phyloP scores from a whole-genome alignment of 2,888 invertebrate genomes.

The Tridacna gigas region DNA sequence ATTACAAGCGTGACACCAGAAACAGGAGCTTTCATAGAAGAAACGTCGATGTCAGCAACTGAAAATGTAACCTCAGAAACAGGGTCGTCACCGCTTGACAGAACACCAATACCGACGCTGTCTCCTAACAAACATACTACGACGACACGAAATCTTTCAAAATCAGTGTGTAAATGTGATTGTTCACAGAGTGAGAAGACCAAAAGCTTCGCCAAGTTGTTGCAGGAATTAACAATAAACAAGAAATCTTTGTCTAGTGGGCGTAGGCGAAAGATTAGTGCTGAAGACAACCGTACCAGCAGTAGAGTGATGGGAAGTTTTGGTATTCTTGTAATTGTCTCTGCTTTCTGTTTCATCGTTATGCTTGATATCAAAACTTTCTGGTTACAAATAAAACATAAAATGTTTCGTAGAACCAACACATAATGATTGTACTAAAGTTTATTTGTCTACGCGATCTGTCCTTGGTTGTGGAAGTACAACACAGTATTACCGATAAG shows the following conservation, averaged over 20 bases:
- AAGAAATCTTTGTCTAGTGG: conserved; percentile 5
- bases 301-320: neutral
- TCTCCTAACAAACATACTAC: neutral
- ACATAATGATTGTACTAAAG: no score
- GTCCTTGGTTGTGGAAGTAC: no score
- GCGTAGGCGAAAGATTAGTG: conserved; percentile 7
- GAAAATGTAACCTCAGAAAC: neutral
- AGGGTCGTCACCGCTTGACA: neutral
- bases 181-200: neutral
- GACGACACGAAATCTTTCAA: neutral
- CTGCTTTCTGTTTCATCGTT: neutral
- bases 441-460: no score
- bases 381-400: neutral
- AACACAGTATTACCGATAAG: no score
- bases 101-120: neutral
- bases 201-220: neutral
- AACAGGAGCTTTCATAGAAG: neutral
- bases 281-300: conserved; percentile 2
- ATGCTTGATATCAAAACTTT: conserved; percentile 11
- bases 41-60: neutral
- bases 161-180: neutral
- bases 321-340: neutral
- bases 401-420: no score
- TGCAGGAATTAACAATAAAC: neutral
- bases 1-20: neutral